Conservation (phyloP, 2,888 invertebrate species). For the Catocala sponsa region DNA sequence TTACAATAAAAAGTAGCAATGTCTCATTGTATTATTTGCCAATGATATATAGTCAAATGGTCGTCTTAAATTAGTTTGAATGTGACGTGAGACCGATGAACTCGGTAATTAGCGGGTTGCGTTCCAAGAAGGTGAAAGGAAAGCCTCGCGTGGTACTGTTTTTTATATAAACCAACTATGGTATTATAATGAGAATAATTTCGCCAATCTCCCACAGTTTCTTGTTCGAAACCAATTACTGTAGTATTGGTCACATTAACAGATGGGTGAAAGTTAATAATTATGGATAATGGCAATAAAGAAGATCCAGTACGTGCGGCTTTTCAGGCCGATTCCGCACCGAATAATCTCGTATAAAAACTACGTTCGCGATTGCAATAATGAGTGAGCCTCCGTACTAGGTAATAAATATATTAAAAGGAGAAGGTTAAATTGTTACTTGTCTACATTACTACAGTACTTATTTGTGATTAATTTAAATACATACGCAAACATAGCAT, state of each 20-base stretch:
- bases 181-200: conserved; percentile 77
- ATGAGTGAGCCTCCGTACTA: too few species aligned
- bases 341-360: background rate
- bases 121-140: conserved; percentile 75
- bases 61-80: conserved; percentile 52
- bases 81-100: conserved; percentile 70
- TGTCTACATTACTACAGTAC: too few species aligned
- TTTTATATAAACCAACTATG: conserved; percentile 71
- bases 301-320: conserved; percentile 32
- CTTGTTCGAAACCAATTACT: conserved; percentile 75
- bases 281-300: conserved; percentile 59
- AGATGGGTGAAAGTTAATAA: conserved; percentile 78
- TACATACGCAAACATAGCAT: too few species aligned
- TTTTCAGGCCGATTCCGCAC: conserved; percentile 31
- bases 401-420: too few species aligned
- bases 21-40: conserved; percentile 28
- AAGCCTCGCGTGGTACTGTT: conserved; percentile 70
- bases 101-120: conserved; percentile 72
- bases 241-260: conserved; percentile 67
- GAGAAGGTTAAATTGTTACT: too few species aligned
- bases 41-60: conserved; percentile 41
- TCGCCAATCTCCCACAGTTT: conserved; percentile 62
- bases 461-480: too few species aligned
- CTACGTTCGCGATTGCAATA: background rate
- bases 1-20: conserved; percentile 30